These are phyloP conservation scores for Momotus momota DNA, from an alignment of 2,797 vertebrate genomes.

Conservation along the genomic window DNA sequence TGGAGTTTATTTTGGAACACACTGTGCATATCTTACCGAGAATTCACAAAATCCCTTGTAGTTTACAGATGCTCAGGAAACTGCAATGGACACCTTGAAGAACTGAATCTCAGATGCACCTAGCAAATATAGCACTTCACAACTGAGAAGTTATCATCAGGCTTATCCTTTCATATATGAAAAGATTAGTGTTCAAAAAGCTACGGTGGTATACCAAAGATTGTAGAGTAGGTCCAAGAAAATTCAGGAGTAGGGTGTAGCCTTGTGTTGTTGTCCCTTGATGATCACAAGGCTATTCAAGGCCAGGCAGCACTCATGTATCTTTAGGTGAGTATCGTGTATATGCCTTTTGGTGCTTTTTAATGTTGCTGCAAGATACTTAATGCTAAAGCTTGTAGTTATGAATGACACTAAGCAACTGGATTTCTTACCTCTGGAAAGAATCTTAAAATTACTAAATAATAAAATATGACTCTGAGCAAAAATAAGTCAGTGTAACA, in stretches of 20 bases:
- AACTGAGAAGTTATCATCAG: fast-evolving
- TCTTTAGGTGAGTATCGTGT: not conserved
- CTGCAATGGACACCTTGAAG: not conserved
- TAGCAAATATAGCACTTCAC: not conserved
- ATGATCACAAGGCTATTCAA: not conserved
- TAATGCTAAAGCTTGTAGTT: not conserved
- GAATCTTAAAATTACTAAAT: not conserved
- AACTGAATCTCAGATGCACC: not conserved
- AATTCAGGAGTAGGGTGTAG: not conserved
- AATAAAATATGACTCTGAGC: not conserved
- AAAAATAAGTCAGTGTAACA: not conserved
- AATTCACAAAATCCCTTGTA: not conserved
- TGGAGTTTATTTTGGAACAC: not conserved
- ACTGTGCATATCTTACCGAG: not conserved
- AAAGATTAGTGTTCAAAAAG: not conserved
- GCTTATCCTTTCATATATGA: not conserved
- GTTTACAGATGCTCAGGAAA: not conserved
- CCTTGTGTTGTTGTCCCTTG: not conserved
- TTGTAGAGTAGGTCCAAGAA: not conserved
- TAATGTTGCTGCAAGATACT: not conserved
- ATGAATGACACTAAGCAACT: not conserved
- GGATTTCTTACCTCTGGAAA: not conserved
- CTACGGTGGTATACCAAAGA: not conserved
- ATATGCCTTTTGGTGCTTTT: not conserved
- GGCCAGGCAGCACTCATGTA: not conserved